Evolutionary conservation across 2,888 invertebrate genomes (phyloP).

Genomic region (Pristionchus mayeri): DNA sequence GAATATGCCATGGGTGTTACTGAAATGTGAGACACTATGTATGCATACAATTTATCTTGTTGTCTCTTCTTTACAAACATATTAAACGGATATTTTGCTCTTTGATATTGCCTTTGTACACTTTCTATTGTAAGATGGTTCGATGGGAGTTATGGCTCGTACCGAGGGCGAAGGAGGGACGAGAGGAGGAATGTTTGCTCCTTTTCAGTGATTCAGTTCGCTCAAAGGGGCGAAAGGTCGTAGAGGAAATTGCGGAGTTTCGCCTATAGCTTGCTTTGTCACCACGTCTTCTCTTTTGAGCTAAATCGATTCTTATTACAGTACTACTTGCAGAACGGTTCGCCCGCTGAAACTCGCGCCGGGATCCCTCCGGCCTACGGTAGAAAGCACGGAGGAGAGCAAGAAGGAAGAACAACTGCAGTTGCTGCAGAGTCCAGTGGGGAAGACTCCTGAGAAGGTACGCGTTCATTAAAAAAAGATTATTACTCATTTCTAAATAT

Average conservation of each 20-base stretch:
- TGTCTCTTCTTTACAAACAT: neutral
- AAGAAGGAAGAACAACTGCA: constrained; percentile 16
- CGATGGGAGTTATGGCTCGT: neutral
- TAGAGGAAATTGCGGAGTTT: neutral
- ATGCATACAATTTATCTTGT: neutral
- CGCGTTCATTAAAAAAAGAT: neutral
- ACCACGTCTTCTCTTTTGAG: neutral
- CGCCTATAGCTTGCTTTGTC: constrained; percentile 2
- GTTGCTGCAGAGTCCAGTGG: constrained; percentile 34
- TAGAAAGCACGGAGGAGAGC: constrained; percentile 15
- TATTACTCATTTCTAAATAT: no score
- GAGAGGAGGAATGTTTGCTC: neutral
- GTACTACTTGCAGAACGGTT: constrained; percentile 8
- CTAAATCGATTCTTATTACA: neutral
- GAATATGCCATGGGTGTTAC: neutral
- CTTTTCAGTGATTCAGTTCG: neutral
- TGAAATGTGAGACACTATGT: no score
- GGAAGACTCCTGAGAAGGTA: neutral
- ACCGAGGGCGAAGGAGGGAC: neutral
- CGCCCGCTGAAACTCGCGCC: constrained; percentile 48
- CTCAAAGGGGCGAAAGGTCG: constrained; percentile 17
- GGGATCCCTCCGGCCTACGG: constrained; percentile 44
- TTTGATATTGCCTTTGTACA: neutral
- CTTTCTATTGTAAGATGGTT: neutral
- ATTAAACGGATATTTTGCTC: neutral